These are phyloP conservation scores for Neopelma chrysocephalum DNA, from an alignment of 2,797 vertebrate species.

Conservation along the genomic window DNA sequence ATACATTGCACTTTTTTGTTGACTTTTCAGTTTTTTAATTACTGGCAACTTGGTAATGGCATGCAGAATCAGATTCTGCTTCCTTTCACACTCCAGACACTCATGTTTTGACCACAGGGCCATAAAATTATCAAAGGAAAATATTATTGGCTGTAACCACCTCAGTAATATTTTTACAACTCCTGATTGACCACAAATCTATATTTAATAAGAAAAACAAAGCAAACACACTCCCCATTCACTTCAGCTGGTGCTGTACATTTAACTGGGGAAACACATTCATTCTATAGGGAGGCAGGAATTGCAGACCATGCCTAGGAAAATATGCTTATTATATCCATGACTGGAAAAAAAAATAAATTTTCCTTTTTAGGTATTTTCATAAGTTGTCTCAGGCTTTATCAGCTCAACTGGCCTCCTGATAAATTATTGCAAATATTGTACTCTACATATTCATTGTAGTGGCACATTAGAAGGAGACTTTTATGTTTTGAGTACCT, in stretches of 20 bases:
- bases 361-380: conserved; percentile 48
- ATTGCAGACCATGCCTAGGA: conserved; percentile 3
- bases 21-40: conserved; percentile 67
- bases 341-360: conserved; percentile 40
- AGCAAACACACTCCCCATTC: conserved; percentile 62
- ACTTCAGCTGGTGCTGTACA: not conserved
- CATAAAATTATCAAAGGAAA: conserved; percentile 69
- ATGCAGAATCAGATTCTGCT: conserved; percentile 58
- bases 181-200: conserved; percentile 68
- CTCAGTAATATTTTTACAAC: conserved; percentile 64
- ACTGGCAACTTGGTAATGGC: conserved; percentile 49
- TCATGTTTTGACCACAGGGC: conserved; percentile 59
- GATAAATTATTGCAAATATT: conserved; percentile 33
- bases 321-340: conserved; percentile 48
- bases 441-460: not conserved
- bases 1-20: conserved; percentile 48
- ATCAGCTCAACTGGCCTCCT: conserved; percentile 15
- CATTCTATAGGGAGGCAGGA: conserved; percentile 9
- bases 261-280: conserved; percentile 22
- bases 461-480: not conserved
- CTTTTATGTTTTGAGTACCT: not conserved
- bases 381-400: conserved; percentile 38
- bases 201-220: conserved; percentile 71
- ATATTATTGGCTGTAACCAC: conserved; percentile 66
- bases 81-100: conserved; percentile 65